Conservation (phyloP, 1,140 invertebrate species). For the Tetramorium parvispinum region DNA sequence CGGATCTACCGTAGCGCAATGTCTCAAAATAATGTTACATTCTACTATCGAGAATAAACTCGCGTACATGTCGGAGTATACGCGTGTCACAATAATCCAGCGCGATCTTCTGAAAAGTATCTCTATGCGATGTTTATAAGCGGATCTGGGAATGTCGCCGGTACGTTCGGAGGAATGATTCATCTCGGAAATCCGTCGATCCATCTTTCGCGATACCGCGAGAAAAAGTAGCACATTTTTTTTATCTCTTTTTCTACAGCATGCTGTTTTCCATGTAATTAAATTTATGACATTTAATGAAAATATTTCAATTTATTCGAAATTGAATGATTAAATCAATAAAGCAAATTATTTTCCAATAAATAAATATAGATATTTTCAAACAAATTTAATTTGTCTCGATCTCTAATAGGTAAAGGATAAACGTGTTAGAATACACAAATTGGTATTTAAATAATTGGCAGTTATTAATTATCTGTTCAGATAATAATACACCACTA, state of each 20-base stretch:
- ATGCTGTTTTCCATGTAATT: not conserved
- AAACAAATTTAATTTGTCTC: not conserved
- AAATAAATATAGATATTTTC: not conserved
- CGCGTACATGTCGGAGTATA: not conserved
- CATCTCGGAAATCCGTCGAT: conserved; percentile 19
- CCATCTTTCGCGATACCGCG: not conserved
- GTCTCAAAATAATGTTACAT: conserved; percentile 48
- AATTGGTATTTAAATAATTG: not conserved
- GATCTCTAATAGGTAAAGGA: not conserved
- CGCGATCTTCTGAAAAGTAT: conserved; percentile 6
- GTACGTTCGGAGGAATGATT: not conserved
- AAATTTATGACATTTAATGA: not conserved
- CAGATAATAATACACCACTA: not conserved
- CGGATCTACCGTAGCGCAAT: not conserved
- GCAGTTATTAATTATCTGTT: not conserved
- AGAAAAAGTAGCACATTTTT: not conserved
- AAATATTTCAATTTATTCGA: not conserved
- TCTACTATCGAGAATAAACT: conserved; percentile 34
- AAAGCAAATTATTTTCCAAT: not conserved
- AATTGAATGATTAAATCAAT: not conserved
- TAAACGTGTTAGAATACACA: not conserved
- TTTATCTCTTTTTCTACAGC: not conserved
- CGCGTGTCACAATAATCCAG: conserved; percentile 36
- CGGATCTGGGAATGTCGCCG: conserved; percentile 14
- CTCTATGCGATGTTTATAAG: conserved; percentile 8